Evolutionary conservation across 2,113 vertebrate species (phyloP), one percentile per base, ranked within the genome.

Genomic region (Australoheros scitulus): DNA sequence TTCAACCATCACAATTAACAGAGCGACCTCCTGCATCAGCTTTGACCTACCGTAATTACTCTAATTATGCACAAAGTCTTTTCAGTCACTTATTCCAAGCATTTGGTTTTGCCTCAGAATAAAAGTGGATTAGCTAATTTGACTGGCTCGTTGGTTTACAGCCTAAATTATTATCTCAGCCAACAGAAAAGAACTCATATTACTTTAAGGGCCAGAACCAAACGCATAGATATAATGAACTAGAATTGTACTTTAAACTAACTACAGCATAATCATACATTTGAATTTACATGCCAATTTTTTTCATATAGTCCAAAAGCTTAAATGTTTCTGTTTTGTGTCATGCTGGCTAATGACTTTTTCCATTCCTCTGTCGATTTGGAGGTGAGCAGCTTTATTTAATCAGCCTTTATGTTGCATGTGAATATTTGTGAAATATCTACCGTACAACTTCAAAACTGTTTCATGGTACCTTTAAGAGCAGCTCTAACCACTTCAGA

Each of bases 401-500:
- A 20, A 7, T 34, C 60, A 32, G 29, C 29, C 8, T 38, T 52
- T 11, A 52, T 52, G 50, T 52, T 52, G 15, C 47, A 50, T 52
- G 65, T 52, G 32, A 14, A 72, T 32, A 55, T 72, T 72, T 55
- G 32, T 55, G 24, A 72, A 55, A 3, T 32, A 2, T 72, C 6
- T 34, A n/a, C 24, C 1, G 65, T 70, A 26, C 43, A 70, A 70
- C 65, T 32, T 70, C 14, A 47, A 52, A 70, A 32, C 18, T 38
- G 22, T 75, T 87, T 90, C n/a, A 70, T 76, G 80, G 80, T 77
- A 85, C 77, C 80, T 68, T 68, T n/a, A 34, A 41, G 6, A 26
- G 65, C 61, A 72, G 17, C 58, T 55, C 0, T 24, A n/a, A 58
- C 47, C 72, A 38, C 24, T 58, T 70, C 24, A n/a, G 5, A 76